Conservation (phyloP, 2,113 vertebrate species). For the Actenoides lindsayi region DNA sequence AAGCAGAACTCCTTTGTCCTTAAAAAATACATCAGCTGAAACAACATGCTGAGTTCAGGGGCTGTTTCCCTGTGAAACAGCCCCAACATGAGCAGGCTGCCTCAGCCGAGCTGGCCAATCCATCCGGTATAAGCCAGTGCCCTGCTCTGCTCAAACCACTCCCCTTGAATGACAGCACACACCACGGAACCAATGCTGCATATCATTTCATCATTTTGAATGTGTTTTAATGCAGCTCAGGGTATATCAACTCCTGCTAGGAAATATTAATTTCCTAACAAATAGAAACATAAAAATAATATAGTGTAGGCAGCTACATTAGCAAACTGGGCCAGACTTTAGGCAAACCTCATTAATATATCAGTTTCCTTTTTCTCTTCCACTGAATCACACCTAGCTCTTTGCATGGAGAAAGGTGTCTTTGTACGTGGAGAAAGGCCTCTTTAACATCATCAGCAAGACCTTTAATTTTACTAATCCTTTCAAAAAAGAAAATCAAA, state of each 20-base stretch:
- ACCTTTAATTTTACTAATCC: background rate
- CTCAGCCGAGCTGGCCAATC: rapidly evolving
- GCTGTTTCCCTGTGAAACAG: background rate
- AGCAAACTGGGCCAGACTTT: background rate
- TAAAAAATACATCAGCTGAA: background rate
- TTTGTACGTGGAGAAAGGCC: background rate
- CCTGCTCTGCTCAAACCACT: background rate
- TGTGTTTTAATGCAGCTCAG: background rate
- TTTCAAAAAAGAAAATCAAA: background rate
- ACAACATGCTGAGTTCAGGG: background rate
- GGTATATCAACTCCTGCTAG: background rate
- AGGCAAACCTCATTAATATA: background rate
- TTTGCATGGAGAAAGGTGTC: background rate
- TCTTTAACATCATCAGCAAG: background rate
- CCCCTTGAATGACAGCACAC: background rate
- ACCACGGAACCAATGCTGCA: background rate
- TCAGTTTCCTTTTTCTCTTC: background rate
- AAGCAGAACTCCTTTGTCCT: background rate
- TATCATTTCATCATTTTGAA: background rate
- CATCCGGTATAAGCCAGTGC: rapidly evolving
- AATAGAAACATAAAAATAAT: background rate
- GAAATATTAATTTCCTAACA: background rate
- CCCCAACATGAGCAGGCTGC: background rate
- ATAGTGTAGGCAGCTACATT: background rate
- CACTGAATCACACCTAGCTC: background rate